phyloP scores from a whole-genome alignment of 2,113 vertebrate species.

The Merops nubicus region DNA sequence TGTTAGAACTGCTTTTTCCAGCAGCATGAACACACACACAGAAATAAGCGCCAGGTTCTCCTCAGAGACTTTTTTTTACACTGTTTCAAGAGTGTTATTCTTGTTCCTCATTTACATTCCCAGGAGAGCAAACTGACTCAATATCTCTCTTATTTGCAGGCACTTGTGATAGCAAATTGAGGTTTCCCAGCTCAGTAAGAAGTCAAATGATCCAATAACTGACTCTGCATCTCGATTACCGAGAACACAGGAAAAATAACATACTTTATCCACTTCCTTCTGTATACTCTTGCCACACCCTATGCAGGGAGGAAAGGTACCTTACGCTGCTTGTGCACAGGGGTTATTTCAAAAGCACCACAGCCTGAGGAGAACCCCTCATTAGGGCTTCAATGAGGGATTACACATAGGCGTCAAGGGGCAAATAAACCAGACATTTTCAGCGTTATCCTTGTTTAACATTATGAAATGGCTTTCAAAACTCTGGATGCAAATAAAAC shows the following conservation, averaged over 20 bases:
- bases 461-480: background rate
- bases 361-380: background rate
- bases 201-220: slow-evolving; percentile 41
- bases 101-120: slow-evolving; percentile 39
- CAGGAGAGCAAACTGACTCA: slow-evolving; percentile 12
- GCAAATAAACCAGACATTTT: slow-evolving; percentile 6
- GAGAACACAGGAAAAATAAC: slow-evolving; percentile 20
- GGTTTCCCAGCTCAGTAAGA: slow-evolving; percentile 41
- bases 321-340: background rate
- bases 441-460: background rate
- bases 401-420: slow-evolving; percentile 15
- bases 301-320: background rate
- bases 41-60: background rate
- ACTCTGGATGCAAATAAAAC: slow-evolving; percentile 39
- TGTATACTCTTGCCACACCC: background rate
- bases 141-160: slow-evolving; percentile 26
- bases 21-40: background rate
- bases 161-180: slow-evolving; percentile 41
- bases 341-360: background rate
- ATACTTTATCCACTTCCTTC: background rate
- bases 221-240: background rate
- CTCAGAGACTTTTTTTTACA: background rate
- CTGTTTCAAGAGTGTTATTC: background rate
- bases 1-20: background rate
- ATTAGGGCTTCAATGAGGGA: slow-evolving; percentile 14